A percentile compares a stretch with the other conserved stretches of the same genome.
Conservation (phyloP, 2,888 invertebrate genomes). For the Seladonia tumulorum region DNA sequence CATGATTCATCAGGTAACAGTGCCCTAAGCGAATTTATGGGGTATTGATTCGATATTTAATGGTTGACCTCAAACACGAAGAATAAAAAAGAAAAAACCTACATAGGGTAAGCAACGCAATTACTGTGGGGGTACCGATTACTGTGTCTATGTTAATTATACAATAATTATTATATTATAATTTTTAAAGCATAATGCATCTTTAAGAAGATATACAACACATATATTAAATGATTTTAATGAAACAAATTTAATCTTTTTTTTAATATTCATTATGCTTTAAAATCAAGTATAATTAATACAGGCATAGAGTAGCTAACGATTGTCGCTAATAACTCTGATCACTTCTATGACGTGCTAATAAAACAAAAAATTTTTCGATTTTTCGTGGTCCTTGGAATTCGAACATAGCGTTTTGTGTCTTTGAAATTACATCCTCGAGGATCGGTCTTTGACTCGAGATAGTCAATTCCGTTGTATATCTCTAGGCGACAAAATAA, state of each 20-base stretch:
- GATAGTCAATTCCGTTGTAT: background rate
- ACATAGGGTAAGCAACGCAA: too few species aligned
- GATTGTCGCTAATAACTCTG: too few species aligned
- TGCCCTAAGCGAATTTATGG: background rate
- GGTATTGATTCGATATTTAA: background rate
- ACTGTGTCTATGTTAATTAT: too few species aligned
- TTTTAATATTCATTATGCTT: too few species aligned
- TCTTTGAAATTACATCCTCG: background rate
- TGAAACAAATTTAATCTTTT: too few species aligned
- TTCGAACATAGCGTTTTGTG: background rate
- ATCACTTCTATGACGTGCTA: background rate
- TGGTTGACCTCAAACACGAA: background rate
- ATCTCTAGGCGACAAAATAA: conserved; percentile 38
- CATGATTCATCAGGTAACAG: background rate
- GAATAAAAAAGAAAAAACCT: background rate
- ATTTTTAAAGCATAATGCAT: too few species aligned
- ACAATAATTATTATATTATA: too few species aligned
- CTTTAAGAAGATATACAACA: too few species aligned
- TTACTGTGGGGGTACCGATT: too few species aligned
- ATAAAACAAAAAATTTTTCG: background rate
- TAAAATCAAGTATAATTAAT: too few species aligned
- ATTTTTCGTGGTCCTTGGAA: background rate
- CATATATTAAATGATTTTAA: too few species aligned
- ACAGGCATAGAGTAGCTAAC: too few species aligned
- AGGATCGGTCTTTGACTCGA: background rate